phyloP scores from a whole-genome alignment of 2,797 vertebrate genomes.

The Enteromius argenteus region DNA sequence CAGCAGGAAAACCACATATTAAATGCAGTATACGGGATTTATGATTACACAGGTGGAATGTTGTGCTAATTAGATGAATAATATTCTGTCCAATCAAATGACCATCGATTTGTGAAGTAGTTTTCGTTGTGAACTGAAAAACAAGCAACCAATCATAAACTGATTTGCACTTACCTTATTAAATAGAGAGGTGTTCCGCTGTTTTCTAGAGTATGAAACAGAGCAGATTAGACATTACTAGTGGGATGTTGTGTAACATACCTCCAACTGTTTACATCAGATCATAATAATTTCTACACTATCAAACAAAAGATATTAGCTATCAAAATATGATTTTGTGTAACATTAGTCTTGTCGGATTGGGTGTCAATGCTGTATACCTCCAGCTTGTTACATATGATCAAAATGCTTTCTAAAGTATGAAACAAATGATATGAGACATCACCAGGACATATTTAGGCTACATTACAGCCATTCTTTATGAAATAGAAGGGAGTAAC shows the following conservation, averaged over 20 bases:
- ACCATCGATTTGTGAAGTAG: neutral
- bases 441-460: neutral
- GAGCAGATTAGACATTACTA: neutral
- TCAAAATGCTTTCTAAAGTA: neutral
- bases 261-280: too few species aligned
- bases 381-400: neutral
- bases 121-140: neutral
- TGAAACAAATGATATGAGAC: neutral
- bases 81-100: neutral
- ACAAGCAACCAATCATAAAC: neutral
- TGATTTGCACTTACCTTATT: neutral
- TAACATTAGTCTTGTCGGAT: neutral
- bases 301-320: too few species aligned
- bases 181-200: neutral
- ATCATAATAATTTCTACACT: too few species aligned
- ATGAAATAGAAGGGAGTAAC: neutral
- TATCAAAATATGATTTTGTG: too few species aligned
- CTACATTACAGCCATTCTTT: neutral
- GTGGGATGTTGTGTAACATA: neutral
- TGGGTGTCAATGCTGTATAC: neutral
- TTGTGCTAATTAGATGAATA: neutral
- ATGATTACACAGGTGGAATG: neutral
- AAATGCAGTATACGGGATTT: neutral
- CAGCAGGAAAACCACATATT: neutral
- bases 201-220: neutral